Percentiles rank a stretch among this genome's conserved stretches.
phyloP scores from a whole-genome alignment of 2,888 invertebrate genomes.

The Phyllotreta cruciferae region DNA sequence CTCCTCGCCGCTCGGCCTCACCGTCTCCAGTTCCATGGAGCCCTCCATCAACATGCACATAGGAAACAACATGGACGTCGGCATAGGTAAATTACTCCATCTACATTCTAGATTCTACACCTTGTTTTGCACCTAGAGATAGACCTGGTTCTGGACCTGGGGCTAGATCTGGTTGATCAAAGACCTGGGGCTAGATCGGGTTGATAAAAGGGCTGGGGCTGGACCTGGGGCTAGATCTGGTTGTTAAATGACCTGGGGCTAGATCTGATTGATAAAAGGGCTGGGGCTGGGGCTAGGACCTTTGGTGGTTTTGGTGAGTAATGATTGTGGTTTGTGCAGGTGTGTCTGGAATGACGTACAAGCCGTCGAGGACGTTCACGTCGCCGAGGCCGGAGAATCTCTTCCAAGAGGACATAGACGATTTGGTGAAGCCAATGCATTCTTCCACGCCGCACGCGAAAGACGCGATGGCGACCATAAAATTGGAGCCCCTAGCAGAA shows the following conservation, averaged over 20 bases:
- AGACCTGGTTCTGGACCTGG: no score
- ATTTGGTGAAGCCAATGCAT: slow-evolving; percentile 68
- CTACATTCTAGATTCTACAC: background rate
- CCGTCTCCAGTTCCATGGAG: slow-evolving; percentile 62
- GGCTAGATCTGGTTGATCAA: no score
- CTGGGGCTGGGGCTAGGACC: background rate
- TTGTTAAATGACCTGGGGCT: background rate
- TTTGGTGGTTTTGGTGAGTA: slow-evolving; percentile 45
- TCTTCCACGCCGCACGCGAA: slow-evolving; percentile 58
- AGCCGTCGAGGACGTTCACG: slow-evolving; percentile 69
- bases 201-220: no score
- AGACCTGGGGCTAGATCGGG: no score
- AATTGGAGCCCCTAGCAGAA: slow-evolving; percentile 75
- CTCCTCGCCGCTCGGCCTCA: slow-evolving; percentile 68
- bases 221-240: no score
- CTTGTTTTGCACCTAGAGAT: background rate
- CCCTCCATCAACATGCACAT: slow-evolving; percentile 58
- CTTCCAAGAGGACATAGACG: slow-evolving; percentile 70
- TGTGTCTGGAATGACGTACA: slow-evolving; percentile 70
- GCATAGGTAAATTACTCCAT: slow-evolving; percentile 30
- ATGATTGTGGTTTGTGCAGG: slow-evolving; percentile 54
- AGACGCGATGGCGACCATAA: slow-evolving; percentile 69
- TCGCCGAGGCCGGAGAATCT: slow-evolving; percentile 67
- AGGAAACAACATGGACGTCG: slow-evolving; percentile 64
- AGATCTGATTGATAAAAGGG: no score